phyloP scores from a whole-genome alignment of 2,113 vertebrate genomes.

The Onychostoma macrolepis region DNA sequence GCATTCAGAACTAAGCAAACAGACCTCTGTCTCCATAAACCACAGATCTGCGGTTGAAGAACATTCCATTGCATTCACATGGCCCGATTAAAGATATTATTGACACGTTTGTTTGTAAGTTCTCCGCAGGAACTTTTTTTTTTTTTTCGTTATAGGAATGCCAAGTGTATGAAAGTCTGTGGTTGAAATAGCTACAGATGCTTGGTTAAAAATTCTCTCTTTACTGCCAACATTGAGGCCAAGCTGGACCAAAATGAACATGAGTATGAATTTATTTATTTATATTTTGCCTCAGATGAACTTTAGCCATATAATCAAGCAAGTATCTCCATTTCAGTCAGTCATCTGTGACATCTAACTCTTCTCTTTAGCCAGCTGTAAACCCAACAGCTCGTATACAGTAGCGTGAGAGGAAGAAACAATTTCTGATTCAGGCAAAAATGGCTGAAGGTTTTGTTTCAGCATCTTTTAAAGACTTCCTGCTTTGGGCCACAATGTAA shows the following conservation, averaged over 20 bases:
- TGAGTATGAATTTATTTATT: background rate
- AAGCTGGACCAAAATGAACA: background rate
- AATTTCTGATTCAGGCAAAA: background rate
- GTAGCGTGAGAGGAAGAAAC: background rate
- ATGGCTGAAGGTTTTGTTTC: background rate
- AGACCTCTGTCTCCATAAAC: conserved; percentile 18
- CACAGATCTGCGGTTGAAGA: background rate
- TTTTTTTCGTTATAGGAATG: conserved; percentile 37
- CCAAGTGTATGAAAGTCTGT: conserved; percentile 27
- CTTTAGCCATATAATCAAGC: conserved; percentile 1
- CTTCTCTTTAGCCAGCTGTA: background rate
- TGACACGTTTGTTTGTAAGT: conserved; percentile 50
- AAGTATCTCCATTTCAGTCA: conserved; percentile 1
- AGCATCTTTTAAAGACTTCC: background rate
- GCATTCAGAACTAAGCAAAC: background rate
- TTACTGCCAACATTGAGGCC: conserved; percentile 16
- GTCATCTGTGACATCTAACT: background rate
- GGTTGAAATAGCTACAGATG: conserved; percentile 30
- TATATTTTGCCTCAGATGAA: conserved; percentile 6
- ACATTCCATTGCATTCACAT: background rate
- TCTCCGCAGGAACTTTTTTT: conserved; percentile 24
- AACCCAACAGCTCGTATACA: conserved; percentile 2
- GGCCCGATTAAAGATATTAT: conserved; percentile 32
- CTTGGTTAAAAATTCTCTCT: conserved; percentile 21
- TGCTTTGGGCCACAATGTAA: background rate